phyloP scores from a whole-genome alignment of 2,888 invertebrate genomes.

The Tribolium freemani region DNA sequence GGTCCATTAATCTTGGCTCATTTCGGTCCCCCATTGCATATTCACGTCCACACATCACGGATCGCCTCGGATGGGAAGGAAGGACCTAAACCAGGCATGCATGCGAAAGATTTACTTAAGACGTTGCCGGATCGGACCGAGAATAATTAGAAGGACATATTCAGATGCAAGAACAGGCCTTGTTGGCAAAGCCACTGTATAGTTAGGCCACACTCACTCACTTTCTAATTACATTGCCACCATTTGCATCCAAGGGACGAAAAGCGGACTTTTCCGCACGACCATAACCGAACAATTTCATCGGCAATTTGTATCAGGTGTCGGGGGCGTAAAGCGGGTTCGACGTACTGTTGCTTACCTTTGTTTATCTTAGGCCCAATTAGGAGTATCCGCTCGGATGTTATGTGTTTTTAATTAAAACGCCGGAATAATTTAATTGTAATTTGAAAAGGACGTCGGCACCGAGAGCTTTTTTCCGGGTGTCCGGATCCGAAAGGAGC shows the following conservation, averaged over 20 bases:
- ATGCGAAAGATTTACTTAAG: conserved; percentile 63
- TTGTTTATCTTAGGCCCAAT: conserved; percentile 52
- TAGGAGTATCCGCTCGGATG: conserved; percentile 48
- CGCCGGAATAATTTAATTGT: conserved; percentile 57
- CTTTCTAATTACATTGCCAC: neutral
- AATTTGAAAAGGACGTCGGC: conserved; percentile 48
- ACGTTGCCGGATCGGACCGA: conserved; percentile 51
- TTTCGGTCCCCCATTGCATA: conserved; percentile 68
- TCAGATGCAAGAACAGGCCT: conserved; percentile 5
- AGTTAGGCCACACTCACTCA: neutral
- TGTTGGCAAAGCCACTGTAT: neutral
- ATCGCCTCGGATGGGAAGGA: conserved; percentile 57
- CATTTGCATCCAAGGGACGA: neutral
- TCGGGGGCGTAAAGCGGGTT: conserved; percentile 44
- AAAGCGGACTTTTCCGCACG: conserved; percentile 3
- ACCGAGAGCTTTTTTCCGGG: conserved; percentile 45
- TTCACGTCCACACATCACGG: conserved; percentile 69
- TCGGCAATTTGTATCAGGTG: conserved; percentile 41
- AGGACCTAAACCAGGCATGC: conserved; percentile 56
- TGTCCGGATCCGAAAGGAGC: conserved; percentile 50
- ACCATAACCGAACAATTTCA: conserved; percentile 29
- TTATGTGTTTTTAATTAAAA: conserved; percentile 59
- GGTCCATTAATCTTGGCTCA: conserved; percentile 69
- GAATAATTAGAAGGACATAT: conserved; percentile 28
- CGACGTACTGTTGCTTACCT: conserved; percentile 47